These are phyloP conservation scores for Dasyurus viverrinus DNA, from an alignment of 2,113 vertebrate genomes.

Conservation along the genomic window DNA sequence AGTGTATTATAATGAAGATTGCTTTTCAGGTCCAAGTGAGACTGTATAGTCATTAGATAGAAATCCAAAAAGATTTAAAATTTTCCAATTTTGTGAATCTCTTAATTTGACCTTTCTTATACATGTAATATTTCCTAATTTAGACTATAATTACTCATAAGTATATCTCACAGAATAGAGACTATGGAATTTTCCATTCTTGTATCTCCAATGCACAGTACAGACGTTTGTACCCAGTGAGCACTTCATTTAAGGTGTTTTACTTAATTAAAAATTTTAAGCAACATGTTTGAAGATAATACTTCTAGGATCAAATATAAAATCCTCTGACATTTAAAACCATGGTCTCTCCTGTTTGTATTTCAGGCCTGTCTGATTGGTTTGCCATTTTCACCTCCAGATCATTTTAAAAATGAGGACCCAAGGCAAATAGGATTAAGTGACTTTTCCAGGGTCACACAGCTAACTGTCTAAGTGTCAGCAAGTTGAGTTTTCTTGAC, in stretches of 20 bases:
- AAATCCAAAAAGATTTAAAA: background rate
- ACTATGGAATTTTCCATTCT: background rate
- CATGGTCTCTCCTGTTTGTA: background rate
- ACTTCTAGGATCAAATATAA: background rate
- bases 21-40: background rate
- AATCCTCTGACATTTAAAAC: background rate
- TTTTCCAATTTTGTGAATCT: background rate
- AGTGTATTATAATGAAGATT: background rate
- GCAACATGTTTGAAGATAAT: background rate
- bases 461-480: no score
- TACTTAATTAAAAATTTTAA: background rate
- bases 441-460: no score
- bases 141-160: background rate
- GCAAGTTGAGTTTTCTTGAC: no score
- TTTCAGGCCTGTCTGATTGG: no score
- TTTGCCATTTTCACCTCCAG: no score
- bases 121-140: background rate
- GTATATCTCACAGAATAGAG: background rate
- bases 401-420: no score
- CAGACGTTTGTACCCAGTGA: background rate
- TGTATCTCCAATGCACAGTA: background rate
- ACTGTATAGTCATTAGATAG: background rate
- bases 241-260: background rate
- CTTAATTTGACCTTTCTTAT: background rate
- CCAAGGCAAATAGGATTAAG: no score